Base-by-base conservation (phyloP, 2,888 invertebrate genomes). In the Drosophila yooni region DNA sequence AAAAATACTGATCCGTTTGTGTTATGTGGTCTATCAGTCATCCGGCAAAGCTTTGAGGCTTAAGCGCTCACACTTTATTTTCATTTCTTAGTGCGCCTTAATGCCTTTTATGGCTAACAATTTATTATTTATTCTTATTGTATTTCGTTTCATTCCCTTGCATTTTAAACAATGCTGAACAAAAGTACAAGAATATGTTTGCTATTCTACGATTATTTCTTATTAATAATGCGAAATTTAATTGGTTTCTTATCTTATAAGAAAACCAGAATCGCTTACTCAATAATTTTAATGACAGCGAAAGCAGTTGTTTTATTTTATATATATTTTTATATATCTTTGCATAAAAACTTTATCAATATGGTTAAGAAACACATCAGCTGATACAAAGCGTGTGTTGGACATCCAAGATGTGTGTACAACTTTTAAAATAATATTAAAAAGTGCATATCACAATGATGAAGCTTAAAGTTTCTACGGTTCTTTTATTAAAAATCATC, bases 1-100 rank as follows among this genome's bases (percentile, higher is more conserved):
- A 25, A 66, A 63, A 76, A 65, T 61, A 38, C 54, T 65, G 72
- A 65, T 59, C 73, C 62, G 34, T 34, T 34, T 54, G 58, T 53
- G 29, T 50, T 51, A 58, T 60, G 36, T 72, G 64, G 51, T 53
- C 71, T 72, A 71, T 71, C 71, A 71, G 57, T 73, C 72, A 73
- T 72, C 72, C 54, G 25, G 72, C 6, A 58, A 61, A 71, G 56
- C 60, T 43, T 52, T 58, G 25, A 27, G 40, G 57, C 62, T 53
- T 65, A 43, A 43, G 73, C 57, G 27, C 15, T 53, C 46, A 34
- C 62, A 71, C 21, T 70, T 70, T 60, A 48, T 58, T 52, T 58
- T 69, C 50, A 52, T 69, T 56, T 63, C 36, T 31, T 34, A 15
- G 52, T 40, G 36, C n/a, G 13, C 29, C 53, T 31, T 33, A 62